Conservation (phyloP, 2,113 vertebrate species). For the Suricata suricatta region DNA sequence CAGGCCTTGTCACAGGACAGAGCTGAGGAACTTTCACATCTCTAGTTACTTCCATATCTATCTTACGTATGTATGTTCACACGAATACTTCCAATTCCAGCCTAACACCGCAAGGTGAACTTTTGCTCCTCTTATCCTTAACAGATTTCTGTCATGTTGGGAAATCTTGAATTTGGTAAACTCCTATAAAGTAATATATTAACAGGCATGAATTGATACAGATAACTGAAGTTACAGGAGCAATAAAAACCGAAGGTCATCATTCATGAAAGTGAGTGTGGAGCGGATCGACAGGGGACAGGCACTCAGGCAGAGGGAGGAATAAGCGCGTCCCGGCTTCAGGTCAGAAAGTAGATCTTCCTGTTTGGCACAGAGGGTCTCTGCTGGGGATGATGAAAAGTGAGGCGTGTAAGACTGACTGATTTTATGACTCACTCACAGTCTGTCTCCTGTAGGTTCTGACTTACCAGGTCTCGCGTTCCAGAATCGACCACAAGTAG, state of each 20-base stretch:
- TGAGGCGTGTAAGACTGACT: not conserved
- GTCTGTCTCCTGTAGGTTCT: not conserved
- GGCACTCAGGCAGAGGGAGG: not conserved
- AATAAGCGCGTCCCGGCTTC: not conserved
- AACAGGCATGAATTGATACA: not conserved
- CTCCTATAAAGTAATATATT: not conserved
- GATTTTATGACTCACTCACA: not conserved
- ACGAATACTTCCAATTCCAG: not conserved
- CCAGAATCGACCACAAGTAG: not conserved
- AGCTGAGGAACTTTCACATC: not conserved
- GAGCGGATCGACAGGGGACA: not conserved
- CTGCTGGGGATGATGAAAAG: not conserved
- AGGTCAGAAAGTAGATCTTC: not conserved
- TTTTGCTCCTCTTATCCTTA: not conserved
- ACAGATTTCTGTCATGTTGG: not conserved
- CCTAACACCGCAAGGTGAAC: not conserved
- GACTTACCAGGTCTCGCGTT: not conserved
- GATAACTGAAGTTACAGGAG: not conserved
- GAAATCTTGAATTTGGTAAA: slow-evolving; percentile 1
- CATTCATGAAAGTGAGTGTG: not conserved
- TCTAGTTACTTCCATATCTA: not conserved
- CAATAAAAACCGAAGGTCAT: not conserved
- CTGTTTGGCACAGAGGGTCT: not conserved
- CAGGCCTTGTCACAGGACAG: not conserved
- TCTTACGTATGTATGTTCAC: not conserved